Conservation (phyloP, 1,140 invertebrate species). For the Scaptomyza graminum region DNA sequence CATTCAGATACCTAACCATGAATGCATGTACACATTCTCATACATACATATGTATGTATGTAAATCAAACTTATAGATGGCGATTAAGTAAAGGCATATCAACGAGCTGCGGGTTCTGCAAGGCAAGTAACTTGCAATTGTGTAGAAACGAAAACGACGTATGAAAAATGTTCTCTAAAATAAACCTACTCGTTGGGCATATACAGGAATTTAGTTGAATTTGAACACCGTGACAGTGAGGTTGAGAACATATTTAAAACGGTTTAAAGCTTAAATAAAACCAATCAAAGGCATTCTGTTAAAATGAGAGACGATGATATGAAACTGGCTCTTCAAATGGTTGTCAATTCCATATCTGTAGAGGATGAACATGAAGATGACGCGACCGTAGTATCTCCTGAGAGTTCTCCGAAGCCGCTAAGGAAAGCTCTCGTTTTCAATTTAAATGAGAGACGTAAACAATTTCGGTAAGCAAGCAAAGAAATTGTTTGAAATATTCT, state of each 20-base stretch:
- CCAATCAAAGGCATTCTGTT: background rate
- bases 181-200: too few relatives aligned
- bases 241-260: conserved; percentile 34
- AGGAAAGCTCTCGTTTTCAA: conserved; percentile 84
- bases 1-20: conserved; percentile 11
- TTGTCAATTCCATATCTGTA: conserved; percentile 85
- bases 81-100: conserved; percentile 48
- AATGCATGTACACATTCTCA: conserved; percentile 15
- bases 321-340: conserved; percentile 87
- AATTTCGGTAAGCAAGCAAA: conserved; percentile 85
- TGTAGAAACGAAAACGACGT: too few relatives aligned
- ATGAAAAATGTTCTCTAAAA: too few relatives aligned
- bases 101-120: background rate
- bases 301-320: conserved; percentile 88
- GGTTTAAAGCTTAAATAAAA: background rate
- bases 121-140: too few relatives aligned
- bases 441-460: conserved; percentile 85
- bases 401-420: conserved; percentile 85
- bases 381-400: conserved; percentile 76
- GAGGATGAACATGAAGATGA: conserved; percentile 57
- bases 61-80: conserved; percentile 19
- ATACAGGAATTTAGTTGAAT: conserved; percentile 59
- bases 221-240: conserved; percentile 44
- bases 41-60: conserved; percentile 22
- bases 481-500: conserved; percentile 1